Base-by-base conservation (phyloP, 2,113 vertebrate species). In the Phalacrocorax brasilianus region DNA sequence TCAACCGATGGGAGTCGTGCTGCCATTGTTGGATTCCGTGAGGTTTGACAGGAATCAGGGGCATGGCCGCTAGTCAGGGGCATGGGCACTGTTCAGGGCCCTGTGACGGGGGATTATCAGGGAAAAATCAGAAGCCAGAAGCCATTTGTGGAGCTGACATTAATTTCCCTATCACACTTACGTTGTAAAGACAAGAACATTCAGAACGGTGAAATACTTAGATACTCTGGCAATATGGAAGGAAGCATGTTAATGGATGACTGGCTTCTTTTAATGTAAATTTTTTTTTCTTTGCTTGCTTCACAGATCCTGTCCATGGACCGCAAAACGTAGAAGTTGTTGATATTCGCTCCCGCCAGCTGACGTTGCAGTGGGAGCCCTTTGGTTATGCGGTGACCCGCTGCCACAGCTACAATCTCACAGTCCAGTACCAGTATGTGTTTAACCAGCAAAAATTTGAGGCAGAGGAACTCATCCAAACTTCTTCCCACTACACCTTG, bases 331-430 rank as follows among this genome's bases (percentile, higher is more conserved):
- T 99, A 42, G 99, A 99, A n/a, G 99, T 99, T 27, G 99, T 99
- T 55, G 99, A 99, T 55, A 99, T 99, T 88, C 98, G 99, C 9
- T 98, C 99, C 3, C 98, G 99, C 8, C 99, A 99, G 98, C 98
- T 99, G 97, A 99, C 99, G 1, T 96, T 99, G 68, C 99, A 99
- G 92, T 99, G 99, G 99, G 99, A 99, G 73, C 99, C 99, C 28
- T 99, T 99, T 12, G 99, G 99, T 35, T 99, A 99, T 0, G 98
- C 98, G 0, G 99, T 99, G 82, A 99, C 99, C 2, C 99, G 99
- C 78, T 99, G 99, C 95, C 99, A 99, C 97, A 99, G 99, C 98
- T 99, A 99, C 97, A 99, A 99, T 87, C 98, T 99, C 94, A 99
- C 99, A 0, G 99, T 99, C 44, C 99, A 99, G 97, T 99, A 99